A percentile compares a stretch with the other conserved stretches of the same genome.
phyloP scores from a whole-genome alignment of 2,797 vertebrate genomes.

The Carduelis carduelis region DNA sequence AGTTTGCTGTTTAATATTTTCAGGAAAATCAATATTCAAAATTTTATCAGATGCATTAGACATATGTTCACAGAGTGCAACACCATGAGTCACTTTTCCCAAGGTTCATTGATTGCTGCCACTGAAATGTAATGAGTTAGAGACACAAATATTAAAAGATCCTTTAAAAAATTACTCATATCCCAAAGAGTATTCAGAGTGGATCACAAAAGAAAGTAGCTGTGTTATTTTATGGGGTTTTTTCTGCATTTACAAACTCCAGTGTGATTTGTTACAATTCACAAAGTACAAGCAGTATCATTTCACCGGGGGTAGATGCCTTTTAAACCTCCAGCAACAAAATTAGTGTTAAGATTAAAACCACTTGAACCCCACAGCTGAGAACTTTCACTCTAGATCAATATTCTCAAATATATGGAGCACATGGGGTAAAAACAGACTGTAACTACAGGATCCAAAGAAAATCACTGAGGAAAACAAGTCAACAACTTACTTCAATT shows the following conservation, averaged over 20 bases:
- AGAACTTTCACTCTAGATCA: not conserved
- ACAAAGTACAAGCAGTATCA: not conserved
- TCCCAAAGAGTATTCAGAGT: not conserved
- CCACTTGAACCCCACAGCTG: not conserved
- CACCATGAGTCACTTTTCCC: not conserved
- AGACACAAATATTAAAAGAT: not conserved
- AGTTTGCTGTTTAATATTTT: not conserved
- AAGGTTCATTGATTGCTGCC: not conserved
- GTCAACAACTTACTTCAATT: not conserved
- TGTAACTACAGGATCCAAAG: not conserved
- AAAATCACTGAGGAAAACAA: not conserved
- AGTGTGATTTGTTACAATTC: not conserved
- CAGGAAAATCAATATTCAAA: not conserved
- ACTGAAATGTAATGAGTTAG: not conserved
- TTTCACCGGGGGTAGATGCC: not conserved
- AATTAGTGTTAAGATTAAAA: not conserved
- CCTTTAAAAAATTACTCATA: not conserved
- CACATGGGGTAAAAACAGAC: not conserved
- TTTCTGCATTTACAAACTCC: not conserved
- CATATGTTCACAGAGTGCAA: not conserved
- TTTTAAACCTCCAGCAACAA: not conserved
- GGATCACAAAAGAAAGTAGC: not conserved
- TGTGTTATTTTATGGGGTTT: not conserved
- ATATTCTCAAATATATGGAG: not conserved
- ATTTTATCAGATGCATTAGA: not conserved